phyloP scores from a whole-genome alignment of 2,113 vertebrate genomes.

The Ameiurus melas region DNA sequence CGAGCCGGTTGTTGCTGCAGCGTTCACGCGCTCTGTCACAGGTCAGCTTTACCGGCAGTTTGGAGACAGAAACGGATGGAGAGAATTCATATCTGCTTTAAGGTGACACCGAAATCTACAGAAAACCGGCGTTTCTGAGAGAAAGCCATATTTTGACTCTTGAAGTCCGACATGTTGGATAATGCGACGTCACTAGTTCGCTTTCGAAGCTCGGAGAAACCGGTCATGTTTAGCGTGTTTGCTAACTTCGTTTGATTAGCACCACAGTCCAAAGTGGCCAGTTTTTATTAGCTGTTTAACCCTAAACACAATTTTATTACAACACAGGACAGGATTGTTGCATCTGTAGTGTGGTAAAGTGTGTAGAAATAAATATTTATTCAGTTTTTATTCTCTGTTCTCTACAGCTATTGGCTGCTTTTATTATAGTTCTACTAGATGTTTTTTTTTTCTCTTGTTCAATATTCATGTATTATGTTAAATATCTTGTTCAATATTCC shows the following conservation, averaged over 20 bases:
- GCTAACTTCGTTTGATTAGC: constrained; percentile 1
- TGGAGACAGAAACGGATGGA: constrained; percentile 34
- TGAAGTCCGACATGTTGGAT: background rate
- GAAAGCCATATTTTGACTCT: background rate
- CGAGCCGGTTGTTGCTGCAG: background rate
- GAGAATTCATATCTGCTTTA: constrained; percentile 6
- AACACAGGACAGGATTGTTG: too few species aligned
- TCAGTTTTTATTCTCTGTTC: background rate
- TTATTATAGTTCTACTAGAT: background rate
- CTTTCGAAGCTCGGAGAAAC: background rate
- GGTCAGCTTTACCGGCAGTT: constrained; percentile 40
- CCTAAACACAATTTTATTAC: background rate
- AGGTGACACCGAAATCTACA: background rate
- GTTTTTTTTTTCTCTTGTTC: background rate
- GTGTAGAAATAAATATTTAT: background rate
- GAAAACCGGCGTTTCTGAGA: background rate
- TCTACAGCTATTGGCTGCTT: background rate
- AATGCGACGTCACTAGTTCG: background rate
- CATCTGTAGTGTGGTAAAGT: background rate
- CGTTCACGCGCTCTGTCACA: background rate
- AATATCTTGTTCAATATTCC: background rate
- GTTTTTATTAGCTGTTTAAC: background rate
- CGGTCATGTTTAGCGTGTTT: constrained; percentile 22
- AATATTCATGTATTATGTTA: too few species aligned
- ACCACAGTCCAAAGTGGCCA: background rate